A percentile compares a stretch with the other conserved stretches of the same genome.
Conservation (phyloP, 2,797 vertebrate genomes). For the Notolabrus celidotus region DNA sequence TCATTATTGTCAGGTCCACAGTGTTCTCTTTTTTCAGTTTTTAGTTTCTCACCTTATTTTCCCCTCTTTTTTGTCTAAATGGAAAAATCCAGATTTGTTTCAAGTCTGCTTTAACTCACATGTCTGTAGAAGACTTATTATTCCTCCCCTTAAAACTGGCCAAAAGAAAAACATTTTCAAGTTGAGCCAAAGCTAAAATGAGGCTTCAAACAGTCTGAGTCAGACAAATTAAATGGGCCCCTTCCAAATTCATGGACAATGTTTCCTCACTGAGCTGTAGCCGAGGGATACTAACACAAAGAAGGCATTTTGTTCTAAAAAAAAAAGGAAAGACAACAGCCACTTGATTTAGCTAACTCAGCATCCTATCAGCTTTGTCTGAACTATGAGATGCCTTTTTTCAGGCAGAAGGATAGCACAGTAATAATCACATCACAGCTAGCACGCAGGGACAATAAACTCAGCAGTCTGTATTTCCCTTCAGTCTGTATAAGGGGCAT, state of each 20-base stretch:
- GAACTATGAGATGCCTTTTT: constrained; percentile 1
- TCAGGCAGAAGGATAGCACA: not conserved
- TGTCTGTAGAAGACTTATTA: not conserved
- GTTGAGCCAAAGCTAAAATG: constrained; percentile 1
- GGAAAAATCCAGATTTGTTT: not conserved
- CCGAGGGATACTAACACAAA: not conserved
- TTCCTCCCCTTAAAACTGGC: not conserved
- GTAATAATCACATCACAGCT: not conserved
- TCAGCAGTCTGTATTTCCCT: not conserved
- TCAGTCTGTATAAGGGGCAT: not conserved
- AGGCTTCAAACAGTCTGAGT: constrained; percentile 1
- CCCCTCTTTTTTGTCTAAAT: not conserved
- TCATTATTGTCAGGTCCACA: not conserved
- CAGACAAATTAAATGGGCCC: not conserved
- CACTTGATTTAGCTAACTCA: constrained; percentile 1
- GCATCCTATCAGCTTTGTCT: not conserved
- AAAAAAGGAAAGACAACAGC: not conserved
- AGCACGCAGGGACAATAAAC: not conserved
- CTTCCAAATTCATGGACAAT: not conserved
- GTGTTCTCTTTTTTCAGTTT: not conserved
- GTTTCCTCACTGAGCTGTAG: constrained; percentile 2
- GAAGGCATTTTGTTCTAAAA: constrained; percentile 3
- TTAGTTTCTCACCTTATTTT: not conserved
- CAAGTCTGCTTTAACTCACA: not conserved
- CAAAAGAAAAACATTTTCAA: not conserved